phyloP scores from a whole-genome alignment of 2,113 vertebrate species.

The Megaleporinus macrocephalus region DNA sequence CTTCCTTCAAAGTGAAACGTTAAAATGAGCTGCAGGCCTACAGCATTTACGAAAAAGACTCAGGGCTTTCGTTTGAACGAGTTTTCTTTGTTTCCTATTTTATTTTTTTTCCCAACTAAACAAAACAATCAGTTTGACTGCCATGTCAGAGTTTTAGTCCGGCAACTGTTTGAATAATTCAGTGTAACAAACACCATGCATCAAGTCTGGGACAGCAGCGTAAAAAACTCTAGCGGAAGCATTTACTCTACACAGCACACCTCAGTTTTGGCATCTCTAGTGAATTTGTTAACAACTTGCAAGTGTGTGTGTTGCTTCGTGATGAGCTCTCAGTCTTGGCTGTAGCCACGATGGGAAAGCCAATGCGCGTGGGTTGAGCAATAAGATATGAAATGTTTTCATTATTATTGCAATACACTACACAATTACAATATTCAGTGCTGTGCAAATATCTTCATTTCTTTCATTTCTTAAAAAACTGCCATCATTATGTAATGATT shows the following conservation, averaged over 20 bases:
- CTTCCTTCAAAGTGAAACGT: background rate
- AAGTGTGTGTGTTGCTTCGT: background rate
- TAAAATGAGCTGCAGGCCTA: background rate
- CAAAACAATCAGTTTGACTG: slow-evolving; percentile 31
- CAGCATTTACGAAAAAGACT: slow-evolving; percentile 13
- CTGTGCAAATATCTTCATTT: too few relatives aligned
- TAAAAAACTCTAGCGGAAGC: background rate
- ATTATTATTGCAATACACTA: too few relatives aligned
- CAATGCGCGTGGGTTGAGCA: too few relatives aligned
- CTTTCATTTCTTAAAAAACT: too few relatives aligned
- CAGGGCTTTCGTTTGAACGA: background rate
- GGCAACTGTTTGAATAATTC: slow-evolving; percentile 34
- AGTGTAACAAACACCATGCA: slow-evolving; percentile 33
- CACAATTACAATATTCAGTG: too few relatives aligned
- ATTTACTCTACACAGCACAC: slow-evolving; percentile 9
- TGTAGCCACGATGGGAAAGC: background rate
- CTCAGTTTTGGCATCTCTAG: background rate
- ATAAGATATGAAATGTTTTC: too few relatives aligned
- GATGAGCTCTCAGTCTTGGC: background rate
- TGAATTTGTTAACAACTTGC: background rate
- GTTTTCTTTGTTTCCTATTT: background rate
- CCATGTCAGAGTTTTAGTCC: background rate
- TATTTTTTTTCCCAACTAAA: slow-evolving; percentile 13
- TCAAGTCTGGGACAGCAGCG: slow-evolving; percentile 1
- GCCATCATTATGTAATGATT: too few relatives aligned